Evolutionary conservation across 1,140 invertebrate species (phyloP).

Genomic region (Drosophila kikkawai): DNA sequence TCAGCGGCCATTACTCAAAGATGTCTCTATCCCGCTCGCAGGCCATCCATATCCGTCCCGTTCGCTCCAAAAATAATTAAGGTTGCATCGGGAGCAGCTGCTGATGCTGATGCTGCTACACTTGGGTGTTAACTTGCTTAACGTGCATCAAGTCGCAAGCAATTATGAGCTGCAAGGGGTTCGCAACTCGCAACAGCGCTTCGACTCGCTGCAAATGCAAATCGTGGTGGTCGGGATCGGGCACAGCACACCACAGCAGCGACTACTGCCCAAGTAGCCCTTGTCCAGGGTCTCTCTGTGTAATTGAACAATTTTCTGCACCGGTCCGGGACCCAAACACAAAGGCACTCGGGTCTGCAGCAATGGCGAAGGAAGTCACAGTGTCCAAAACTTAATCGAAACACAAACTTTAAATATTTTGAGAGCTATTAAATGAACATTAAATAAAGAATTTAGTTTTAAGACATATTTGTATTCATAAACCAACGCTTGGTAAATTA

Average conservation of each 20-base stretch:
- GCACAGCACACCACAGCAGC: not conserved
- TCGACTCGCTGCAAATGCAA: slow-evolving; percentile 78
- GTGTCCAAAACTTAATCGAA: not conserved
- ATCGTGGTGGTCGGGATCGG: slow-evolving; percentile 38
- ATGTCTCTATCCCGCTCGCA: slow-evolving; percentile 38
- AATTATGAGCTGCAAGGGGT: slow-evolving; percentile 65
- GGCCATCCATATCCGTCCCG: slow-evolving; percentile 19
- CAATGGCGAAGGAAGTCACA: slow-evolving; percentile 58
- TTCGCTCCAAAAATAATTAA: slow-evolving; percentile 68
- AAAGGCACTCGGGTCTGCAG: slow-evolving; percentile 22
- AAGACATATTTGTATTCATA: too few relatives aligned
- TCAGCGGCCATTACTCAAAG: slow-evolving; percentile 76
- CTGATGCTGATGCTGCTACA: slow-evolving; percentile 28
- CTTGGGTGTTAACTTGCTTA: slow-evolving; percentile 82
- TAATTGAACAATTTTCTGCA: slow-evolving; percentile 81
- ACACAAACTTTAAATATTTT: too few relatives aligned
- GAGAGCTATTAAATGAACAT: too few relatives aligned
- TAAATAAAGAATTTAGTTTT: too few relatives aligned
- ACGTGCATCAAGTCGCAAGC: slow-evolving; percentile 74
- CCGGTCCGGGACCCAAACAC: slow-evolving; percentile 45
- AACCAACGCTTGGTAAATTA: too few relatives aligned
- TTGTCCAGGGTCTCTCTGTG: slow-evolving; percentile 57
- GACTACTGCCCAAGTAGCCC: slow-evolving; percentile 24
- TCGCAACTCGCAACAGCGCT: slow-evolving; percentile 36
- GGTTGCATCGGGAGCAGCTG: slow-evolving; percentile 36